Evolutionary conservation across 1,140 invertebrate genomes (phyloP).

Genomic region (Steinernema feltiae): DNA sequence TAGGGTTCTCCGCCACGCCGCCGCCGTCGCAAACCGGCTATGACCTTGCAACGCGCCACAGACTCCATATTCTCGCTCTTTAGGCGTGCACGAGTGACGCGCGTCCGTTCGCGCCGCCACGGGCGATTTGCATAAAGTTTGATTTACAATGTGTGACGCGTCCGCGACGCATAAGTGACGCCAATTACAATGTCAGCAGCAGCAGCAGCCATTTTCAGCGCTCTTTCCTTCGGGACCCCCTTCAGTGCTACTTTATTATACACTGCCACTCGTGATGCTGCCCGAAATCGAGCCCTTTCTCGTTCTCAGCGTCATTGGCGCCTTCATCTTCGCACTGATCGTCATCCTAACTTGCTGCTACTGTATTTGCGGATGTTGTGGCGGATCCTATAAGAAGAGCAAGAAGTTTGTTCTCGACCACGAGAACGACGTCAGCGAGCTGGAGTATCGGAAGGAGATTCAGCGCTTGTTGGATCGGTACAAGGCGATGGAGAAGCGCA

Average conservation of each 20-base stretch:
- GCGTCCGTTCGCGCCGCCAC: neutral
- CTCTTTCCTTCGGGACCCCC: neutral
- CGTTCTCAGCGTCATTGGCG: neutral
- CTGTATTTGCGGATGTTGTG: slow-evolving; percentile 6
- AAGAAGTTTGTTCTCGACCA: slow-evolving; percentile 6
- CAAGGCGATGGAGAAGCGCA: slow-evolving; percentile 4
- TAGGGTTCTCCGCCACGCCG: neutral
- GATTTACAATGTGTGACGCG: neutral
- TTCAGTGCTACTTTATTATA: neutral
- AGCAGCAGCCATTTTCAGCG: neutral
- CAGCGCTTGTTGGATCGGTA: neutral
- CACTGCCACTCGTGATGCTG: neutral
- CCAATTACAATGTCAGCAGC: neutral
- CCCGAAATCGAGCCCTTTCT: neutral
- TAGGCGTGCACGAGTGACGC: too few relatives aligned
- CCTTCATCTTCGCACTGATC: neutral
- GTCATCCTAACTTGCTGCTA: neutral
- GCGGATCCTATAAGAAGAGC: neutral
- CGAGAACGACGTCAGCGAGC: neutral
- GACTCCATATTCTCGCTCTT: neutral
- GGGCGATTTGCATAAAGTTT: neutral
- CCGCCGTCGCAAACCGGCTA: neutral
- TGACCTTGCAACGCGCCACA: neutral
- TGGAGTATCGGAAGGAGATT: neutral
- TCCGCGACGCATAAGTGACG: neutral